Evolutionary conservation across 2,797 vertebrate species (phyloP).

Genomic region (Etheostoma perlongum): DNA sequence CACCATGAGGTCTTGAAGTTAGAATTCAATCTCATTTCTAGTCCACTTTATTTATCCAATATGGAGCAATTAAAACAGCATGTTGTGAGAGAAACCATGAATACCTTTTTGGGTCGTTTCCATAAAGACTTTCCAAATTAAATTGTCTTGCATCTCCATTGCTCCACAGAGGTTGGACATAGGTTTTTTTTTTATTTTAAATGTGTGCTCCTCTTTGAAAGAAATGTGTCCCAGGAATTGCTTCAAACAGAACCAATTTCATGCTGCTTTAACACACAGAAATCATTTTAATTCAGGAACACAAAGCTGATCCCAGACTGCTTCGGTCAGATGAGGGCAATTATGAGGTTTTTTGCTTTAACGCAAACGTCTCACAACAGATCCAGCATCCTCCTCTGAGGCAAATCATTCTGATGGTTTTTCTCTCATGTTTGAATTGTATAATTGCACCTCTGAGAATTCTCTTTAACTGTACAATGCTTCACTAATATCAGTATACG

Average conservation of each 20-base stretch:
- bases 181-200: constrained; percentile 69
- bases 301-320: constrained; percentile 53
- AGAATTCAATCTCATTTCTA: neutral
- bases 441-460: constrained; percentile 29
- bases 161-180: constrained; percentile 45
- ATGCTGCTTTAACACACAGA: constrained; percentile 79
- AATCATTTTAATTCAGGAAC: constrained; percentile 74
- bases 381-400: neutral
- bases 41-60: constrained; percentile 4
- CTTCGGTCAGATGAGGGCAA: constrained; percentile 48
- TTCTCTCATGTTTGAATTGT: constrained; percentile 25
- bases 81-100: constrained; percentile 7
- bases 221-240: constrained; percentile 64
- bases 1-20: neutral
- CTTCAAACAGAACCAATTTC: constrained; percentile 81
- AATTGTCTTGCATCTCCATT: constrained; percentile 27
- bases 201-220: constrained; percentile 52
- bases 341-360: constrained; percentile 44
- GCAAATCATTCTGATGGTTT: neutral
- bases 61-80: constrained; percentile 17
- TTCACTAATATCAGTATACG: constrained; percentile 5
- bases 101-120: neutral
- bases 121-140: constrained; percentile 19
- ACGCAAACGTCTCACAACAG: constrained; percentile 29
- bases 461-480: neutral